Evolutionary conservation across 1,140 invertebrate genomes (phyloP), one percentile per base, ranked within the genome.

Genomic region (Agraylea sexmaculata): DNA sequence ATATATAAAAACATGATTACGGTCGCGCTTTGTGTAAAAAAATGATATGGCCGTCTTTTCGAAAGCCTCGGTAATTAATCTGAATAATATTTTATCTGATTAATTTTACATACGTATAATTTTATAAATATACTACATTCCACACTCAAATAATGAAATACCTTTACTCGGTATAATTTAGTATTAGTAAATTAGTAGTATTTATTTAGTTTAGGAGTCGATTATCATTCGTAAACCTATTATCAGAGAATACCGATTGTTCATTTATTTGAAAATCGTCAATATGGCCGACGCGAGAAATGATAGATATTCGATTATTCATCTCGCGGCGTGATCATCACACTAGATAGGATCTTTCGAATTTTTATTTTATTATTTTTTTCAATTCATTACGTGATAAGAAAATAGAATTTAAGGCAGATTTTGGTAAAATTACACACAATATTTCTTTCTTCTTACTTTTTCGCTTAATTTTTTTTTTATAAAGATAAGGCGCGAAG

Each of bases 401-500:
- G 67, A 70, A 71, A 70, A 70, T 72, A 70, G 68, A 74, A 73
- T 74, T 64, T 68, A 73, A 74, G 71, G 72, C 72, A 74, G 73
- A 74, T 73, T 74, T 73, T 73, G 63, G 69, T 66, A 58, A 58
- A 66, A 64, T 70, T 65, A 72, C 67, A 74, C 69, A 69, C 66
- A 69, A 66, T 68, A 64, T 62, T 62, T 66, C 64, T 51, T 58
- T 41, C 35, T 42, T 41, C 45, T 48, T 54, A 52, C 51, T 50
- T 51, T 49, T 47, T 38, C 52, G 48, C 37, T 51, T 52, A 50
- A 53, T 60, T 59, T 64, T 65, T 66, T 59, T 59, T 62, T 68
- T 64, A 66, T 66, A 69, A 69, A 72, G 72, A 74, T 75, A 75
- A 75, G 73, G 73, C 73, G 73, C 73, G 71, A 73, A 75, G 72